Percentiles rank a stretch among this genome's conserved stretches.
Conservation (phyloP, 2,113 vertebrate species). For the Chlorodrepanis virens region DNA sequence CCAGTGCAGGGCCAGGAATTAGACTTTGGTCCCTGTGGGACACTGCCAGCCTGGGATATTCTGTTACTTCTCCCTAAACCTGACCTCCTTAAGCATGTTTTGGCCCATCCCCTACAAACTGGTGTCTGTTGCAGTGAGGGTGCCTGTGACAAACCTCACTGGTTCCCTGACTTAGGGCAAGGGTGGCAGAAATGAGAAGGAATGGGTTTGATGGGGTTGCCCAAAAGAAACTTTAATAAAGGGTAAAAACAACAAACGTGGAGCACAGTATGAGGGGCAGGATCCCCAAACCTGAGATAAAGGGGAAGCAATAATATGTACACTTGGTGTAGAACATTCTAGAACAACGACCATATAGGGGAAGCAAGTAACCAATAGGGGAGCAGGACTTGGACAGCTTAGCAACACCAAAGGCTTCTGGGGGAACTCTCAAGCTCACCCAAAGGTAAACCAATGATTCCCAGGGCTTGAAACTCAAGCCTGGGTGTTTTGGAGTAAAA, state of each 20-base stretch:
- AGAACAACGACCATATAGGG: background rate
- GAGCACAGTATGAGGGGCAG: background rate
- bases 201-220: background rate
- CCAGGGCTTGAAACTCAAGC: background rate
- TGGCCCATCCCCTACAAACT: background rate
- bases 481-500: background rate
- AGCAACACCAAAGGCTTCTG: background rate
- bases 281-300: background rate
- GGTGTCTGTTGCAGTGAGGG: background rate
- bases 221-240: background rate
- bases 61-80: background rate
- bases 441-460: background rate
- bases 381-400: background rate
- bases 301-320: background rate
- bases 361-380: background rate
- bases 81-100: background rate
- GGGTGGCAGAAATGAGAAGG: background rate
- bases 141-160: background rate
- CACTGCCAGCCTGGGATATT: background rate
- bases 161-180: background rate
- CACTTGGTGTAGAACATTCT: background rate
- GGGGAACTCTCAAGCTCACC: background rate
- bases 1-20: background rate
- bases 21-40: background rate
- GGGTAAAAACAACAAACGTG: background rate